Evolutionary conservation across 2,113 vertebrate genomes (phyloP), one percentile per base, ranked within the genome.

Genomic region (Butorides virescens): DNA sequence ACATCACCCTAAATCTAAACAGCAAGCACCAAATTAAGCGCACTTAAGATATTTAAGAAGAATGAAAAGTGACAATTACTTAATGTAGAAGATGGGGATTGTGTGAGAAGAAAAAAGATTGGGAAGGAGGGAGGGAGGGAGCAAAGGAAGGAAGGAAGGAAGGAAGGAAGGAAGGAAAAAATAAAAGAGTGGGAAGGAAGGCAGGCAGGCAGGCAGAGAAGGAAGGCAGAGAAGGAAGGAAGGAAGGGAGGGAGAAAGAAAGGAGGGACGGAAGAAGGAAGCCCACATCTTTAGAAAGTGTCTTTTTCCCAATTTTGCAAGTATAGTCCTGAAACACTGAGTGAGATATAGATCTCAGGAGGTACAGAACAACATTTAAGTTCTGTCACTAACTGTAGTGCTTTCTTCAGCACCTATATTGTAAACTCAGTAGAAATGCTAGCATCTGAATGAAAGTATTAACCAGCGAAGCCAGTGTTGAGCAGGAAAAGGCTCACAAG

Each of bases 151-250:
- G n/a, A n/a, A n/a, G n/a, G n/a, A n/a, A n/a, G n/a, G n/a, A n/a
- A 53, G 49, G 49, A 50, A 50, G 49, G 49, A 11, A 39, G 7
- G 10, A 22, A 49, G 20, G 47, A 11, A 49, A 15, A 9, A 44
- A 44, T n/a, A 9, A 49, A 46, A 20, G 49, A 25, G 15, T 27
- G 27, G 15, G 52, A 16, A 9, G 9, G 52, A 53, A 29, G 52
- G 27, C 17, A 55, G 29, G 53, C 30, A 55, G 16, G 53, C n/a
- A n/a, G n/a, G n/a, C n/a, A n/a, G n/a, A n/a, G n/a, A 11, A 50
- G 10, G 49, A 10, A 7, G 8, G 59, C 13, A 9, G n/a, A 5
- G 5, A 5, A 15, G 12, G 16, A 3, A 30, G 25, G 16, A 0
- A 15, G 8, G 14, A 4, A 11, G 6, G 22, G 12, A 8, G 9